Evolutionary conservation across 2,888 invertebrate species (phyloP).

Genomic region (Leptogaster cylindrica): DNA sequence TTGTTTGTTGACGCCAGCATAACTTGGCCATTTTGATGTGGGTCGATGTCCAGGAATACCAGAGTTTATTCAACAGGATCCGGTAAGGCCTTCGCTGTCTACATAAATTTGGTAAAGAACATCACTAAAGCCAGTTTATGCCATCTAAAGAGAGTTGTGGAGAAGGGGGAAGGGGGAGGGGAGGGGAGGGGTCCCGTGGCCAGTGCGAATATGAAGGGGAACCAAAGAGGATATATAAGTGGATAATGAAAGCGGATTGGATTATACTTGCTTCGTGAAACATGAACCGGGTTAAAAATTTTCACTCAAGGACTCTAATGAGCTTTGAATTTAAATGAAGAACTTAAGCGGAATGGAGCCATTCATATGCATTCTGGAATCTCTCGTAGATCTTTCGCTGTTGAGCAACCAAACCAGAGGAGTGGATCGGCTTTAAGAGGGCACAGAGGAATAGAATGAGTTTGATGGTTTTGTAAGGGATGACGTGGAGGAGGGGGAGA

Average conservation of each 20-base stretch:
- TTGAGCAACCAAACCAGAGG: too few species aligned
- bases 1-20: constrained; percentile 22
- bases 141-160: too few species aligned
- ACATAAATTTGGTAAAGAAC: too few species aligned
- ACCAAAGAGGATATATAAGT: constrained; percentile 20
- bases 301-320: not conserved
- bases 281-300: constrained; percentile 7
- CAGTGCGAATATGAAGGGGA: not conserved
- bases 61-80: too few species aligned
- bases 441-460: too few species aligned
- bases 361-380: too few species aligned
- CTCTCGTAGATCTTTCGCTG: too few species aligned
- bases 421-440: too few species aligned
- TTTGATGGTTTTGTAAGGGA: too few species aligned
- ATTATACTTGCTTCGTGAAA: not conserved
- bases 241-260: constrained; percentile 27
- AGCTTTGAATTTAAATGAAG: not conserved
- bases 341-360: not conserved
- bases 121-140: too few species aligned
- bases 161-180: not conserved
- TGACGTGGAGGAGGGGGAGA: too few species aligned
- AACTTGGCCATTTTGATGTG: not conserved
- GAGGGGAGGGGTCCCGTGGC: not conserved
- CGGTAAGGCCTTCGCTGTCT: too few species aligned
- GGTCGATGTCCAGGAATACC: not conserved